Evolutionary conservation across 2,888 invertebrate genomes (phyloP).

Genomic region (Lingula anatina): DNA sequence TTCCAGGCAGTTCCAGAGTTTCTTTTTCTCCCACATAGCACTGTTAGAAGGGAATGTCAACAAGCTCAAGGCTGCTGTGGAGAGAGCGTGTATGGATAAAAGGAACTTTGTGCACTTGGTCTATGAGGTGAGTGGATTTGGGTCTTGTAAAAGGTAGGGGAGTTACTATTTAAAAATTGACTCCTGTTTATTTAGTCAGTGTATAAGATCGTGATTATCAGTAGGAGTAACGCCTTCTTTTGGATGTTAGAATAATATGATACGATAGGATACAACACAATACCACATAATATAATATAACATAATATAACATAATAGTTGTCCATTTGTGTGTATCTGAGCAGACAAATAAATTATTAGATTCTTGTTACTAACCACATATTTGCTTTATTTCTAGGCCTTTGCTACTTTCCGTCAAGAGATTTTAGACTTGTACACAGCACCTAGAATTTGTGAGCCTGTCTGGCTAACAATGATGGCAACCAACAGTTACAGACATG

Average conservation of each 20-base stretch:
- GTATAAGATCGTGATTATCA: no score
- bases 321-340: no score
- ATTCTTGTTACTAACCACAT: no score
- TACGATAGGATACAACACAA: no score
- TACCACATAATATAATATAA: no score
- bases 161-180: no score
- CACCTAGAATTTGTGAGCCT: conserved; percentile 63
- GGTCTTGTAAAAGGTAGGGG: no score
- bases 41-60: conserved; percentile 51
- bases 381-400: conserved; percentile 28
- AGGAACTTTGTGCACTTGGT: conserved; percentile 56
- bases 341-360: no score
- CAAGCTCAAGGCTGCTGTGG: conserved; percentile 61
- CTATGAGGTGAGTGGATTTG: conserved; percentile 51
- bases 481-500: conserved; percentile 50
- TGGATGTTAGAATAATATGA: no score
- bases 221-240: no score
- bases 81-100: conserved; percentile 61
- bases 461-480: conserved; percentile 65
- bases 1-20: conserved; percentile 64
- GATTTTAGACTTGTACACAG: conserved; percentile 65
- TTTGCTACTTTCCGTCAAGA: conserved; percentile 53
- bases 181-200: no score
- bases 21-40: conserved; percentile 73
- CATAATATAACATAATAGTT: no score